A percentile compares a stretch with the other conserved stretches of the same genome.
phyloP scores from a whole-genome alignment of 2,113 vertebrate species.

The Myrmophylax atrothorax region DNA sequence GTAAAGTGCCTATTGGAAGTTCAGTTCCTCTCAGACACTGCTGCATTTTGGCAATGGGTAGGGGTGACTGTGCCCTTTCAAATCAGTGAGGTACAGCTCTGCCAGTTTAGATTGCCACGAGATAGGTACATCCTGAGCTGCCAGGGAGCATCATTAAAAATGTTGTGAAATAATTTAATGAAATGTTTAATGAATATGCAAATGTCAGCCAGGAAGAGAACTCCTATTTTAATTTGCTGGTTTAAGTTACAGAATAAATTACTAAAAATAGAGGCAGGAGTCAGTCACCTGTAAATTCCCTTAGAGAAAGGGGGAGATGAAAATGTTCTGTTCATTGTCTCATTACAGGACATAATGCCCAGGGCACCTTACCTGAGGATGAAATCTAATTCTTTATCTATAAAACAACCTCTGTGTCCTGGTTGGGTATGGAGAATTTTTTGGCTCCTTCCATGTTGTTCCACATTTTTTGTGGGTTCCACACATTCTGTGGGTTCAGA shows the following conservation, averaged over 20 bases:
- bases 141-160: not conserved
- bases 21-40: not conserved
- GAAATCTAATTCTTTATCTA: not conserved
- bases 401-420: not conserved
- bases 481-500: not conserved
- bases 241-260: constrained; percentile 37
- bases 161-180: not conserved
- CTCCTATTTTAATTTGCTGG: not conserved
- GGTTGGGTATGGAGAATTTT: rapidly evolving
- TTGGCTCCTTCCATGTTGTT: not conserved
- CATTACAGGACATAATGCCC: not conserved
- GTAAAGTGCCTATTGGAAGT: not conserved
- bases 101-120: not conserved
- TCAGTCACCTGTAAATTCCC: not conserved
- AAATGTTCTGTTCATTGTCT: not conserved
- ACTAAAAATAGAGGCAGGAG: constrained; percentile 1
- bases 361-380: not conserved
- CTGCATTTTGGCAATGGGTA: not conserved
- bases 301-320: not conserved
- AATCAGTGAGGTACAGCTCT: not conserved
- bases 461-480: not conserved
- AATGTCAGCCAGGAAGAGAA: constrained; percentile 38
- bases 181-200: constrained; percentile 55
- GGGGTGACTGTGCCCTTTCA: not conserved
- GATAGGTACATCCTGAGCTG: not conserved